A percentile compares a stretch with the other conserved stretches of the same genome.
Conservation (phyloP, 2,113 vertebrate species). For the Brienomyrus brachyistius region DNA sequence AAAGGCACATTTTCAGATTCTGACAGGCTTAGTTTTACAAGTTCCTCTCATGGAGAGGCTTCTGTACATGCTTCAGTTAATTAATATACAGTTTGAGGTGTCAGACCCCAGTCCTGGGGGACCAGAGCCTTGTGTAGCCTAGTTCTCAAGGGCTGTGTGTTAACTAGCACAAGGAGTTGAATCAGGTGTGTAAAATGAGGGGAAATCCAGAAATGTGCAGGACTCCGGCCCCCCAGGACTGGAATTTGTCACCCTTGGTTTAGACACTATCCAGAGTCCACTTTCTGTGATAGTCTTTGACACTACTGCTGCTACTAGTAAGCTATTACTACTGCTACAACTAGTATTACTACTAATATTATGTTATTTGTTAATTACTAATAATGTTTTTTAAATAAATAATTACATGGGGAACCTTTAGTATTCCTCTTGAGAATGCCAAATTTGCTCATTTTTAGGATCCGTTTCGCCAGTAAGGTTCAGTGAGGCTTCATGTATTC, state of each 20-base stretch:
- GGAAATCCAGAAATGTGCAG: no score
- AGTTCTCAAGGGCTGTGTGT: no score
- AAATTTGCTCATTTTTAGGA: not conserved
- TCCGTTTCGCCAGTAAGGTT: not conserved
- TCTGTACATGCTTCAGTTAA: not conserved
- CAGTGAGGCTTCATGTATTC: not conserved
- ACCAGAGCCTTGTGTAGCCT: no score
- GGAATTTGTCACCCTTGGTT: not conserved
- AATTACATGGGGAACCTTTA: not conserved
- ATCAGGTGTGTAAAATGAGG: no score
- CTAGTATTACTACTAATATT: not conserved
- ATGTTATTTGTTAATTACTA: not conserved
- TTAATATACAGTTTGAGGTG: not conserved
- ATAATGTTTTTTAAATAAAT: not conserved
- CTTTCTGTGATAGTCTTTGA: not conserved
- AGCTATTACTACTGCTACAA: not conserved
- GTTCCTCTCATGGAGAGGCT: not conserved
- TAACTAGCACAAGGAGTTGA: no score
- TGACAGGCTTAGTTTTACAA: not conserved
- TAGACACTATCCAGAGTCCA: not conserved
- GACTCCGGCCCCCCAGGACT: no score
- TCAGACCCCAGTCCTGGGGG: no score
- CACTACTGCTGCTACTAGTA: not conserved
- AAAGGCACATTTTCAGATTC: slow-evolving; percentile 1
- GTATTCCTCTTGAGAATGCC: not conserved